Base-by-base conservation (phyloP, 2,113 vertebrate species). In the Pseudorhombus dupliciocellatus region DNA sequence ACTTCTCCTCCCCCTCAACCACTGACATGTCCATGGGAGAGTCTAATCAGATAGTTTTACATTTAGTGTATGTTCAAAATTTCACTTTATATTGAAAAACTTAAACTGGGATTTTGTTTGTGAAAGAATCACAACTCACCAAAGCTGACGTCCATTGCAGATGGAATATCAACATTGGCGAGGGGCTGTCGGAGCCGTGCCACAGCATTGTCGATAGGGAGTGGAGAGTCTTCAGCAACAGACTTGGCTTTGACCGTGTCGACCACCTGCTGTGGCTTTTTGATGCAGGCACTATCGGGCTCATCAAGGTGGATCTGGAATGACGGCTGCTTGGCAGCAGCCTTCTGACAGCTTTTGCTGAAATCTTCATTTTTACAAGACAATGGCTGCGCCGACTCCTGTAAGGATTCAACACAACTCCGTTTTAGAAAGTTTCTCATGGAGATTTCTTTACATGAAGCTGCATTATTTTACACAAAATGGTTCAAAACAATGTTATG, bases 1-100 rank as follows among this genome's bases (percentile, higher is more conserved):
- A 63, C 52, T 90, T 95, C 59, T 96, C 95, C 57, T 97, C 96
- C 8, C 85, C 46, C 50, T 96, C 96, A 18, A 94, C 81, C 75
- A 97, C 59, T 0, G 97, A 98, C 93, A 98, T 97, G 68, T 99
- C 97, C 96, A 96, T 97, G 11, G 96, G 96, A 40, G 97, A 99
- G 67, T 95, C 98, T 98, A 70, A 61, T 18, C 5, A 77, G 59
- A 48, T 26, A 46, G 5, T 14, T 20, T 42, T 21, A 57, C 37
- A 72, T 79, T 75, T 44, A 66, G n/a, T 21, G 0, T 1, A 16
- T 2, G 26, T 3, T 16, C 2, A 2, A 63, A 20, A 44, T 15
- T 4, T 44, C 40, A 44, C 4, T 44, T 44, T 18, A 18, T 44
- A 44, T 5, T n/a, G n/a, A 6, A 42, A 37, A 3, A 37, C 10